These are phyloP conservation scores for Trissonchulus sp. DNA, from an alignment of 2,888 invertebrate genomes.

Conservation along the genomic window DNA sequence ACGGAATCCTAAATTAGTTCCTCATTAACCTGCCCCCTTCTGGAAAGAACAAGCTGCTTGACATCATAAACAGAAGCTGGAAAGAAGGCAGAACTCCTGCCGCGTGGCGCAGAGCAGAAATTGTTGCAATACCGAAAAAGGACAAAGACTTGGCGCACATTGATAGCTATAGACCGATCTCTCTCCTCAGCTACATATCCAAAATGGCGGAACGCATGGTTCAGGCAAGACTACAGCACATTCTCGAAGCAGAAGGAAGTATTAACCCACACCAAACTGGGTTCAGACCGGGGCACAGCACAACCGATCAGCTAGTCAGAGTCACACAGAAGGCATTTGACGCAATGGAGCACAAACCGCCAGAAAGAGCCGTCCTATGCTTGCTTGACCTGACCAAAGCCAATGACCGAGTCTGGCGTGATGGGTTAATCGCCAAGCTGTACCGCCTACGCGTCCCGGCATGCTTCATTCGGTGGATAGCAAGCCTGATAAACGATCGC, in stretches of 20 bases:
- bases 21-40: neutral
- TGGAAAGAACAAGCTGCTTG: neutral
- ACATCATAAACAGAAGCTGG: neutral
- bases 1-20: neutral
- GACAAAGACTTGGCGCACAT: conserved; percentile 4
- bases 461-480: neutral
- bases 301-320: too few relatives aligned
- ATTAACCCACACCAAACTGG: too few relatives aligned
- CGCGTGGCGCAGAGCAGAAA: conserved; percentile 2
- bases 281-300: too few relatives aligned
- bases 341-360: too few relatives aligned
- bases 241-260: too few relatives aligned
- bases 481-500: neutral
- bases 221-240: too few relatives aligned
- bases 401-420: conserved; percentile 8
- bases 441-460: neutral
- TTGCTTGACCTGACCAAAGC: conserved; percentile 1
- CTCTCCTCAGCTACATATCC: neutral
- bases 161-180: conserved; percentile 1
- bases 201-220: neutral
- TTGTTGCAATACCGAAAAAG: conserved; percentile 1
- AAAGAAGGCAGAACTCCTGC: neutral
- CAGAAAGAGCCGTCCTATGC: neutral
- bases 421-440: neutral
- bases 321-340: too few relatives aligned